A percentile compares a stretch with the other conserved stretches of the same genome.
Evolutionary conservation across 2,113 vertebrate genomes (phyloP).

Genomic region (Poecilia latipinna): DNA sequence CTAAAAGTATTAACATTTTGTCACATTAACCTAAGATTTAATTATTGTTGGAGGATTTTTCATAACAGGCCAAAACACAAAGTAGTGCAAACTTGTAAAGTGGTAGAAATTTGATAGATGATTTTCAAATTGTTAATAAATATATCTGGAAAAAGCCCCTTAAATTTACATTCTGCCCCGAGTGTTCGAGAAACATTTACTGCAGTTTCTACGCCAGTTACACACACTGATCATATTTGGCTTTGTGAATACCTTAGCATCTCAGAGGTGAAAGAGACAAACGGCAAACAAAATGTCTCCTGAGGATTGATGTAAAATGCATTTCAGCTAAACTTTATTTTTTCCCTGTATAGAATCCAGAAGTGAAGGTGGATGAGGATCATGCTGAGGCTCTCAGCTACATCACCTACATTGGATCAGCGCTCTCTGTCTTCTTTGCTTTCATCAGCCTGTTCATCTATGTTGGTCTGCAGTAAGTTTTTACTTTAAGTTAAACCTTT

Average conservation of each 20-base stretch:
- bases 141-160: too few relatives aligned
- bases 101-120: too few relatives aligned
- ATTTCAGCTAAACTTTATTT: neutral
- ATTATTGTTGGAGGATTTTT: too few relatives aligned
- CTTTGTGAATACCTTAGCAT: neutral
- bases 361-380: constrained; percentile 15
- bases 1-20: neutral
- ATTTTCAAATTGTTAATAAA: too few relatives aligned
- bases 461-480: constrained; percentile 76
- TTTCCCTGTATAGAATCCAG: constrained; percentile 52
- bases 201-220: too few relatives aligned
- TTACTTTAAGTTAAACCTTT: neutral
- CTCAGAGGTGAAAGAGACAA: neutral
- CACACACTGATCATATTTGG: too few relatives aligned
- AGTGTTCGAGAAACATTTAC: too few relatives aligned
- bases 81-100: too few relatives aligned
- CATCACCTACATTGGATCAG: constrained; percentile 82
- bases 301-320: neutral
- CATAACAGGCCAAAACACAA: too few relatives aligned
- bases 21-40: too few relatives aligned
- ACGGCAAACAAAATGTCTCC: neutral
- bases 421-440: constrained; percentile 79
- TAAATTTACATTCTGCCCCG: too few relatives aligned
- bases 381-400: constrained; percentile 49
- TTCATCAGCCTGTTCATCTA: constrained; percentile 77